A percentile compares a stretch with the other conserved stretches of the same genome.
These are phyloP conservation scores for Caenorhabditis zanzibari DNA, from an alignment of 2,888 invertebrate genomes.

Conservation along the genomic window DNA sequence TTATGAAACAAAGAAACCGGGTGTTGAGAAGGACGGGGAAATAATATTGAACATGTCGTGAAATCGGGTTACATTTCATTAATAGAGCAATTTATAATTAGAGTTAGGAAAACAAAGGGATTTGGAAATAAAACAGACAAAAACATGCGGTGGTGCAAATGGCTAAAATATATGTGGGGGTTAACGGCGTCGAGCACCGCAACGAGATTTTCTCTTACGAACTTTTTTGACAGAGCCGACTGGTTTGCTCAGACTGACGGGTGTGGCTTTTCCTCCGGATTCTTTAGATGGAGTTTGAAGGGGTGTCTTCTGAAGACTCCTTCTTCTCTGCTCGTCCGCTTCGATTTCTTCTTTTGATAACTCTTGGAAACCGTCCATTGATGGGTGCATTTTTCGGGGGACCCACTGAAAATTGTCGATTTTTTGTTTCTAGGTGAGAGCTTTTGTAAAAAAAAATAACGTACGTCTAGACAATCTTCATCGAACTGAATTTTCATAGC, in stretches of 20 bases:
- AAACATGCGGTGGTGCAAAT: neutral
- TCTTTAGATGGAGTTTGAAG: neutral
- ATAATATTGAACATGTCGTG: too few species aligned
- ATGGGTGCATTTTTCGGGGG: constrained; percentile 37
- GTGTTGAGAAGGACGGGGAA: too few species aligned
- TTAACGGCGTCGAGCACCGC: neutral
- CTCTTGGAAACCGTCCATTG: constrained; percentile 43
- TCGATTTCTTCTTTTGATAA: constrained; percentile 17
- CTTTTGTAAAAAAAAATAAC: neutral
- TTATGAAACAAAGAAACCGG: too few species aligned
- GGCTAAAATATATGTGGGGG: neutral
- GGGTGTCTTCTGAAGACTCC: constrained; percentile 28
- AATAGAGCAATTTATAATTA: too few species aligned
- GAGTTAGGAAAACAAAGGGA: neutral
- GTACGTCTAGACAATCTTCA: constrained; percentile 40
- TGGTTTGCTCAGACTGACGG: constrained; percentile 25
- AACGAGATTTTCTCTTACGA: constrained; percentile 20
- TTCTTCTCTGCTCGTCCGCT: constrained; percentile 21
- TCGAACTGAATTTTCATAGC: constrained; percentile 31
- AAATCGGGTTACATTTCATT: too few species aligned
- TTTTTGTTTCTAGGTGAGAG: too few species aligned
- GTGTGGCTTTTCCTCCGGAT: constrained; percentile 7
- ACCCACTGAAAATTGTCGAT: constrained; percentile 50
- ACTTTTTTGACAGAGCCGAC: constrained; percentile 48
- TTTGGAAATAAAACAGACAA: neutral